phyloP scores from a whole-genome alignment of 2,113 vertebrate genomes.

The Gobio gobio region DNA sequence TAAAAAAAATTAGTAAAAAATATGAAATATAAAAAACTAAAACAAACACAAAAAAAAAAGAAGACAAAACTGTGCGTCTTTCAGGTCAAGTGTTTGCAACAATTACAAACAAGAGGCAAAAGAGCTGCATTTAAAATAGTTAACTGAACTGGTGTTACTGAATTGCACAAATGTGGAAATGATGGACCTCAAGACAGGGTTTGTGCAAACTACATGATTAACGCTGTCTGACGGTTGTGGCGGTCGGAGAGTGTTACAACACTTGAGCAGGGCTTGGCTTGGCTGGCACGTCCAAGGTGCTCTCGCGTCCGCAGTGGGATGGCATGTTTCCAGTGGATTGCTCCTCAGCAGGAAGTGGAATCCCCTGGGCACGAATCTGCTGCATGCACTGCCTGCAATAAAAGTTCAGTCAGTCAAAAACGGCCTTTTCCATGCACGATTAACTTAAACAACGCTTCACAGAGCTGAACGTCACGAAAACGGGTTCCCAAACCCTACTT shows the following conservation, averaged over 20 bases:
- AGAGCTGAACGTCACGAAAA: not conserved
- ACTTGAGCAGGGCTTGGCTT: slow-evolving; percentile 83
- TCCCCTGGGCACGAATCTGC: slow-evolving; percentile 78
- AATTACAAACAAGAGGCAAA: slow-evolving; percentile 2
- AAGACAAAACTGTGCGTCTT: slow-evolving; percentile 18
- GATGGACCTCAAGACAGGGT: not conserved
- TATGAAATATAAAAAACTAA: not conserved
- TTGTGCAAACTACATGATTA: not conserved
- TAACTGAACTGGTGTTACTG: not conserved
- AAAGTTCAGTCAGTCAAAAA: not conserved
- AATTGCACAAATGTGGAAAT: not conserved
- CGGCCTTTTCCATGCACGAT: not conserved
- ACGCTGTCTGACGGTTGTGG: not conserved
- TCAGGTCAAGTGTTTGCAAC: slow-evolving; percentile 18
- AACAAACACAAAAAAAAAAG: not conserved
- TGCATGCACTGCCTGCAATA: slow-evolving; percentile 87
- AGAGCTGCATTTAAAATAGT: slow-evolving; percentile 23
- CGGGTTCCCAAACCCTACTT: slow-evolving; percentile 58
- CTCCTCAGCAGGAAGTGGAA: slow-evolving; percentile 76
- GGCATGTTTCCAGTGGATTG: slow-evolving; percentile 75
- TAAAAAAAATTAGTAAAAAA: slow-evolving; percentile 19
- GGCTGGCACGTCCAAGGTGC: slow-evolving; percentile 80
- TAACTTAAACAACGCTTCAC: not conserved
- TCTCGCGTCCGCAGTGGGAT: slow-evolving; percentile 87
- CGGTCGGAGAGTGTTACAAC: slow-evolving; percentile 65